Evolutionary conservation across 1,140 invertebrate genomes (phyloP).

Genomic region (Drosophila leontia): DNA sequence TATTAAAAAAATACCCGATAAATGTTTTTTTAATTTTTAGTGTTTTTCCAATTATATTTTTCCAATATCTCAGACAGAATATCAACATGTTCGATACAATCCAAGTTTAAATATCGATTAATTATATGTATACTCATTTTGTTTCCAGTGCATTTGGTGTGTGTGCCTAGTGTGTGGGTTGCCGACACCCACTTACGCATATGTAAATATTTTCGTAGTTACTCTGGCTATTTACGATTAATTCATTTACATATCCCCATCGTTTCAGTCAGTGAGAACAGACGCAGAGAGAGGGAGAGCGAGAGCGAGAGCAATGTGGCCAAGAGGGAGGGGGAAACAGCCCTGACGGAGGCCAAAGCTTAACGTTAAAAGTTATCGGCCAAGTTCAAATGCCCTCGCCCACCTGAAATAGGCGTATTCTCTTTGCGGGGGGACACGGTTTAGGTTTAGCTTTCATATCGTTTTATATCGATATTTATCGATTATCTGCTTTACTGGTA

Average conservation of each 20-base stretch:
- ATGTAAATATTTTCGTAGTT: constrained; percentile 69
- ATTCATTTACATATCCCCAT: constrained; percentile 49
- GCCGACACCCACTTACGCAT: constrained; percentile 52
- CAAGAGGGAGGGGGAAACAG: constrained; percentile 1
- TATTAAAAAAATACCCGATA: not conserved
- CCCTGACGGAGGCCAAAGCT: constrained; percentile 37
- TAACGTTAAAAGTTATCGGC: constrained; percentile 40
- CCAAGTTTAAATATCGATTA: not conserved
- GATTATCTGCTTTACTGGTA: not conserved
- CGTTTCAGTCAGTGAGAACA: constrained; percentile 9
- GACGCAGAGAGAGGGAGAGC: not conserved
- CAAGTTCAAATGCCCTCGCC: constrained; percentile 34
- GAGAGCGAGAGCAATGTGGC: not conserved
- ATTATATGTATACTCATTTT: not conserved
- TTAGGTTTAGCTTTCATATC: not conserved
- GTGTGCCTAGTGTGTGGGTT: constrained; percentile 27
- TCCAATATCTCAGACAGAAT: not conserved
- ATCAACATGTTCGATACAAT: not conserved
- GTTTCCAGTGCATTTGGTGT: constrained; percentile 19
- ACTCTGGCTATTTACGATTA: constrained; percentile 48
- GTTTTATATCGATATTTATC: not conserved
- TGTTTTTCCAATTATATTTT: not conserved
- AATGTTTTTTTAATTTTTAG: not conserved
- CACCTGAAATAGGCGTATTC: constrained; percentile 10
- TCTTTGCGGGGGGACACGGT: no score